These are phyloP conservation scores for Rutpela maculata DNA, from an alignment of 2,888 invertebrate species.

Conservation along the genomic window DNA sequence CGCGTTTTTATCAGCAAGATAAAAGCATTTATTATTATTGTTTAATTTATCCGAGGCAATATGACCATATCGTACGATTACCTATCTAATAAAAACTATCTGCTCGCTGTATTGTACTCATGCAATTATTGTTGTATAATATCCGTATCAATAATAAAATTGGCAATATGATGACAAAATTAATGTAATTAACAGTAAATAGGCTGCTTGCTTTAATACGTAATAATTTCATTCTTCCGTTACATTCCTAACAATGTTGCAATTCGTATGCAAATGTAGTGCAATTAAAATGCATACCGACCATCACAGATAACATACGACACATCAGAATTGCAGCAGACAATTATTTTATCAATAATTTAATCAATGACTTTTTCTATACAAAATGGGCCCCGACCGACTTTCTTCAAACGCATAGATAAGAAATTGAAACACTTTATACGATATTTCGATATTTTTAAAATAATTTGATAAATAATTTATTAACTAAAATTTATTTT, in stretches of 20 bases:
- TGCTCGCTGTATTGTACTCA: neutral
- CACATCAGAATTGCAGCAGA: neutral
- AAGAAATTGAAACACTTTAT: no score
- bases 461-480: no score
- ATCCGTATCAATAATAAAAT: constrained; percentile 18
- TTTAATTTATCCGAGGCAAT: constrained; percentile 34
- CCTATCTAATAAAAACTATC: constrained; percentile 14
- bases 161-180: constrained; percentile 12
- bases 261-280: neutral
- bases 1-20: constrained; percentile 30
- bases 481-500: no score
- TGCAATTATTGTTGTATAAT: neutral
- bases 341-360: neutral
- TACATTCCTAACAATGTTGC: constrained; percentile 13
- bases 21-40: constrained; percentile 36
- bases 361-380: neutral
- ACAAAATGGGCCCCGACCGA: no score
- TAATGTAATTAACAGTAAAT: constrained; percentile 4
- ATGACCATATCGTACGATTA: constrained; percentile 25
- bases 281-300: neutral
- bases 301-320: neutral
- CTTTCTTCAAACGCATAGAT: no score
- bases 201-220: neutral
- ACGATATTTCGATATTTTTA: no score
- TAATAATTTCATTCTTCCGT: constrained; percentile 16